Evolutionary conservation across 1,140 invertebrate species (phyloP).

Genomic region (Lethocerus indicus): DNA sequence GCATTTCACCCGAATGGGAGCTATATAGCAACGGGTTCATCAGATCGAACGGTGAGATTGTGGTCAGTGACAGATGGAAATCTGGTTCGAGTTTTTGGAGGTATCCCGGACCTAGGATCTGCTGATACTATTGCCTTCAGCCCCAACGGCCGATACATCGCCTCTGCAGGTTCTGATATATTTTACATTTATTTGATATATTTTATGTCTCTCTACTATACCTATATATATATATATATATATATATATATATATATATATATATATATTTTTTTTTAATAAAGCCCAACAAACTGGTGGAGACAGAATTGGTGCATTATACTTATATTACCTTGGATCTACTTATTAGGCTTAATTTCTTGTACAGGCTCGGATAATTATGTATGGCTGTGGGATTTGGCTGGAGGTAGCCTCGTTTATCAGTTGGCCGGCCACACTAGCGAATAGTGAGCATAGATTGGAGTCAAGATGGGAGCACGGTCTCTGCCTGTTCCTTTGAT

Average conservation of each 20-base stretch:
- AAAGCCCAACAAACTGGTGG: conserved; percentile 6
- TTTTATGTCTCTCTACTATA: not conserved
- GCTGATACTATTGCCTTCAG: conserved; percentile 47
- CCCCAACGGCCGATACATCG: conserved; percentile 48
- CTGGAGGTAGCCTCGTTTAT: conserved; percentile 35
- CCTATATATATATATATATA: not conserved
- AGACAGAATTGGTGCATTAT: too few species aligned
- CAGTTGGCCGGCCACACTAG: conserved; percentile 43
- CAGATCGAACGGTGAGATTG: conserved; percentile 55
- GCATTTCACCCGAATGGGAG: conserved; percentile 69
- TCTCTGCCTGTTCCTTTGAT: conserved; percentile 42
- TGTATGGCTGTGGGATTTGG: conserved; percentile 51
- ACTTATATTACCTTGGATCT: too few species aligned
- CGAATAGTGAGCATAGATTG: conserved; percentile 39
- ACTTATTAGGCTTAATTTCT: too few species aligned
- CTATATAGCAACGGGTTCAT: conserved; percentile 61
- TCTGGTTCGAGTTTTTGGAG: conserved; percentile 38
- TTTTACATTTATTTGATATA: not conserved
- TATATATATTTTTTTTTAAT: too few species aligned
- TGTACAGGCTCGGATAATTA: conserved; percentile 40
- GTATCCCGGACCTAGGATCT: conserved; percentile 31
- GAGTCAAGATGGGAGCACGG: conserved; percentile 36
- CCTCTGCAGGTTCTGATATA: conserved; percentile 37
- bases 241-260: too few species aligned
- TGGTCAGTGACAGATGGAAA: conserved; percentile 48